These are phyloP conservation scores for Anoplius nigerrimus DNA, from an alignment of 2,888 invertebrate species.

Conservation along the genomic window DNA sequence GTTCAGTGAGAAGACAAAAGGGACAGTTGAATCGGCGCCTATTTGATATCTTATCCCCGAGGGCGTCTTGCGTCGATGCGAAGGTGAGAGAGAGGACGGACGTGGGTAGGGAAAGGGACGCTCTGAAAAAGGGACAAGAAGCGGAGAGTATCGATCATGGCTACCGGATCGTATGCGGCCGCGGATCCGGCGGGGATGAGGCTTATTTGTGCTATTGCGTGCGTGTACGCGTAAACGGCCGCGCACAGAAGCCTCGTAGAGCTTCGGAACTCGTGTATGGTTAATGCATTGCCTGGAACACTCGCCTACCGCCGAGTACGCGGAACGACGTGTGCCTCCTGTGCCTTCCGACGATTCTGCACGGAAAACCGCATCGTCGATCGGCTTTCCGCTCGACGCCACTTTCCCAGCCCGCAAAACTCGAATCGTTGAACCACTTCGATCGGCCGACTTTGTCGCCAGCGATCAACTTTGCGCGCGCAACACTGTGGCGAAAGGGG, in stretches of 20 bases:
- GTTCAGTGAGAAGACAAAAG: slow-evolving; percentile 12
- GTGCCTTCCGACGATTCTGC: too few species aligned
- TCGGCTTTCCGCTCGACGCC: too few species aligned
- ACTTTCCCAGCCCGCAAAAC: too few species aligned
- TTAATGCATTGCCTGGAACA: slow-evolving; percentile 45
- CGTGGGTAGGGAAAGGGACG: too few species aligned
- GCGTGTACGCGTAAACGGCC: not conserved
- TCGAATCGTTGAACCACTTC: too few species aligned
- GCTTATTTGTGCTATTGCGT: slow-evolving; percentile 33
- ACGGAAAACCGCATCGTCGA: too few species aligned
- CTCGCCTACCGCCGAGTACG: slow-evolving; percentile 44
- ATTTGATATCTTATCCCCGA: slow-evolving; percentile 34
- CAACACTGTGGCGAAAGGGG: too few species aligned
- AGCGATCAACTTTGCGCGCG: too few species aligned
- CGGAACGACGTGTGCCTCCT: slow-evolving; percentile 29
- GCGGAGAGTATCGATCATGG: not conserved
- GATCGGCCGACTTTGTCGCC: too few species aligned
- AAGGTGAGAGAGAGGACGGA: slow-evolving; percentile 18
- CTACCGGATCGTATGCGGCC: not conserved
- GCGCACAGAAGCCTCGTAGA: not conserved
- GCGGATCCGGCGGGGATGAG: not conserved
- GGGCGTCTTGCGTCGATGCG: slow-evolving; percentile 26
- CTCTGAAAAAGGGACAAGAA: not conserved
- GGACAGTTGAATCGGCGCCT: slow-evolving; percentile 18
- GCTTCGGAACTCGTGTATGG: slow-evolving; percentile 18